Evolutionary conservation across 2,888 invertebrate genomes (phyloP), one percentile per base, ranked within the genome.

Genomic region (Blera fallax): DNA sequence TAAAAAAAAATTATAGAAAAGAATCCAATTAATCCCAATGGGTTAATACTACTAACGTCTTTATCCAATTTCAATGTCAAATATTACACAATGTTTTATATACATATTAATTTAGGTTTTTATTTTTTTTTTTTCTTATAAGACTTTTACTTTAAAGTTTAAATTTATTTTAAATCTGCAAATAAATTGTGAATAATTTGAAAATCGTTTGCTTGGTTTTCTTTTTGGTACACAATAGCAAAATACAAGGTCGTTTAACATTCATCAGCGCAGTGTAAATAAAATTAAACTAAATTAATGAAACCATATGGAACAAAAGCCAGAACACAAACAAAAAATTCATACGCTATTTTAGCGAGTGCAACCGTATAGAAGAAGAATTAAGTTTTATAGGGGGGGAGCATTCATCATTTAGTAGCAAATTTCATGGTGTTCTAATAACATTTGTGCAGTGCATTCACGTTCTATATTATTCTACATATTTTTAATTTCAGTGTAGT

Each of bases 181-280:
- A 84, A 65, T 64, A 80, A 80, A 84, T 56, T 54, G 65, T 79
- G 37, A 60, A 73, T 64, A 67, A 32, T 27, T 74, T 76, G 43
- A 64, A 65, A 73, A 48, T 54, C 16, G 56, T 60, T 80, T 60
- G 14, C 32, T 67, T 50, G 69, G 37, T 76, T 4, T 24, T 24
- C 24, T 24, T 24, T 24, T 24, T 24, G 4, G n/a, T n/a, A 37
- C 18, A 37, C 14, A 67, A 54, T 62, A 73, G 29, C 14, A 29
- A 54, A 54, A 69, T n/a, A 21, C 69, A 80, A 84, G 74, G 76
- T 85, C 81, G 81, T 85, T 81, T 65, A 85, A 85, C 74, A 81
- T 85, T 76, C 74, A 74, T 60, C 65, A 76, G 65, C 81, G 81
- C 76, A 81, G 85, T 76, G 64, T 52, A 43, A 76, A 52, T n/a